Evolutionary conservation across 23 tunicate species (phyloP).

Genomic region (Halocynthia aurantium): DNA sequence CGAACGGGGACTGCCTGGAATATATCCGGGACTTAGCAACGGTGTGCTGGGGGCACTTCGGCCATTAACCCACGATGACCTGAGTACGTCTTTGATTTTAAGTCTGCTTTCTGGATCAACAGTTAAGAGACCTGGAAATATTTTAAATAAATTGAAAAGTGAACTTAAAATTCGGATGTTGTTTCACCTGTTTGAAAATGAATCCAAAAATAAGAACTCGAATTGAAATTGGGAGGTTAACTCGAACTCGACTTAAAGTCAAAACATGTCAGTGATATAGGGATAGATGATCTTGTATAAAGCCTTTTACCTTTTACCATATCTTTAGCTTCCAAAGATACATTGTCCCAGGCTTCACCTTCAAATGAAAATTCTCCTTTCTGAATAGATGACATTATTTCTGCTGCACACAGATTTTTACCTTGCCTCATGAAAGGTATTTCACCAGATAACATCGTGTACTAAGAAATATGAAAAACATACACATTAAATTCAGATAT

Average conservation of each 20-base stretch:
- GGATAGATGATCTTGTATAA: too few species aligned
- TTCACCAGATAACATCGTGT: conserved; percentile 90
- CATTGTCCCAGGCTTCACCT: conserved; percentile 66
- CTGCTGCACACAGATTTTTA: conserved; percentile 61
- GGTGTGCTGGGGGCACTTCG: conserved; percentile 61
- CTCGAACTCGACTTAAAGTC: too few species aligned
- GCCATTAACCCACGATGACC: conserved; percentile 58
- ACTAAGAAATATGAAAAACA: conserved; percentile 24
- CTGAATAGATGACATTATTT: conserved; percentile 72
- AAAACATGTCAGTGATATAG: too few species aligned
- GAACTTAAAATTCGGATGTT: not conserved
- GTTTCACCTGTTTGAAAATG: too few species aligned
- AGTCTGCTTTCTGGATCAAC: conserved; percentile 70
- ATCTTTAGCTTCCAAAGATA: conserved; percentile 78
- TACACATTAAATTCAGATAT: not conserved
- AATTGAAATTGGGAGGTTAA: not conserved
- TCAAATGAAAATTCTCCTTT: conserved; percentile 70
- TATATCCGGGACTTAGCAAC: conserved; percentile 49
- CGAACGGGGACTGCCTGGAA: conserved; percentile 67
- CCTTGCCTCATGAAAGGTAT: conserved; percentile 87
- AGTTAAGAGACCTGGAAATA: conserved; percentile 59
- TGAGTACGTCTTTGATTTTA: conserved; percentile 46
- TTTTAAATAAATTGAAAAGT: not conserved
- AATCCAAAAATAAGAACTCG: not conserved
- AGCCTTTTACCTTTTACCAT: conserved; percentile 60